Conservation (phyloP, 37 sponge, comb jelly and placozoan genomes). For the Cliona cf. orientalis region DNA sequence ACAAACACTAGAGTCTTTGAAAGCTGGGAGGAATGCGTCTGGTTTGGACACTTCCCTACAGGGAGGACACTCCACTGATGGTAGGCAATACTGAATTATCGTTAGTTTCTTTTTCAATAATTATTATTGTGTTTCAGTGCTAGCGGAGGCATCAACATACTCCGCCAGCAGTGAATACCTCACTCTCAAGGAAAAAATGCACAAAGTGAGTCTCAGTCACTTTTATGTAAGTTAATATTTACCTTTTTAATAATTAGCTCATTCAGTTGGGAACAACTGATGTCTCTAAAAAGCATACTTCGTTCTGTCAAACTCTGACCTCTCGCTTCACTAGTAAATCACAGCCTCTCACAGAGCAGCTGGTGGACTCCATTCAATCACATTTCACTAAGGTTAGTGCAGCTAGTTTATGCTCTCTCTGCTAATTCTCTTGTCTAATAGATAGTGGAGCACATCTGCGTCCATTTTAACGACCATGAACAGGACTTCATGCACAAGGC, state of each 20-base stretch:
- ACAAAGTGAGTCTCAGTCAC: not conserved
- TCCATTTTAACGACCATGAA: not conserved
- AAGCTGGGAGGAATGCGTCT: not conserved
- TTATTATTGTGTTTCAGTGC: not conserved
- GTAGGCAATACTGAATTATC: not conserved
- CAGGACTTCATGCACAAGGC: constrained; percentile 11
- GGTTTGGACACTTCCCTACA: constrained; percentile 17
- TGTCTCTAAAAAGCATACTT: not conserved
- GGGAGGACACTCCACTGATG: constrained; percentile 29
- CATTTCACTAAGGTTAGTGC: too few species aligned
- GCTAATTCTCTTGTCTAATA: not conserved
- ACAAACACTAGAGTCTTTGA: not conserved
- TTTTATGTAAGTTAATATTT: not conserved
- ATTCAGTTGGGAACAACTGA: not conserved
- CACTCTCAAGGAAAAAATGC: constrained; percentile 8
- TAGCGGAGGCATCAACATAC: constrained; percentile 4
- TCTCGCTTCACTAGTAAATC: too few species aligned
- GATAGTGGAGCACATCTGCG: constrained; percentile 5
- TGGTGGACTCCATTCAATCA: too few species aligned
- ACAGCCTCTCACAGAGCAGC: too few species aligned
- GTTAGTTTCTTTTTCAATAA: not conserved
- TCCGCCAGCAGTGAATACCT: not conserved
- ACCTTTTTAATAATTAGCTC: not conserved
- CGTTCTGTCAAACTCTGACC: not conserved
- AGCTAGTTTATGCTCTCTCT: too few species aligned